Conservation (phyloP, 2,888 invertebrate genomes). For the Tinea trinotella region DNA sequence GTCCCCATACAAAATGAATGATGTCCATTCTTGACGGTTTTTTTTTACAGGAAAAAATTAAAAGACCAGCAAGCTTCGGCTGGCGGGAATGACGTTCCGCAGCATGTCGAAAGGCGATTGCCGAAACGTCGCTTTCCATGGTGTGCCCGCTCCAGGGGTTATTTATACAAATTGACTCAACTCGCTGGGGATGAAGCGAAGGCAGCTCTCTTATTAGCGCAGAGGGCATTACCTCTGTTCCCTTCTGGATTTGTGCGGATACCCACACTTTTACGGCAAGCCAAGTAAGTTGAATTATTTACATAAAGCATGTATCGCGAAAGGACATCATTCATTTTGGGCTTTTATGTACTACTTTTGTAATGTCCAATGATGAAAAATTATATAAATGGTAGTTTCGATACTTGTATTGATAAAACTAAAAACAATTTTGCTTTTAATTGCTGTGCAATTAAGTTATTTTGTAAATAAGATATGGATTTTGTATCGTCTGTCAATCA, state of each 20-base stretch:
- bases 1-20: too few species aligned
- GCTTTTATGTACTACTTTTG: too few species aligned
- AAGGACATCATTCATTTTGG: too few species aligned
- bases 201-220: constrained; percentile 68
- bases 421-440: too few species aligned
- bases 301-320: too few species aligned
- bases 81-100: neutral
- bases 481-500: too few species aligned
- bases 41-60: constrained; percentile 49
- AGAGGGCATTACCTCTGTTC: constrained; percentile 76
- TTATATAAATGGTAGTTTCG: too few species aligned
- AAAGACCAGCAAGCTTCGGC: constrained; percentile 22
- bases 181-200: constrained; percentile 28
- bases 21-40: too few species aligned
- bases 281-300: constrained; percentile 61
- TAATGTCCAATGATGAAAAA: too few species aligned
- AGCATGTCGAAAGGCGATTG: constrained; percentile 49
- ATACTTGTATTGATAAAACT: too few species aligned
- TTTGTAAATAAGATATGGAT: too few species aligned
- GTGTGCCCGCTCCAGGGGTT: constrained; percentile 53
- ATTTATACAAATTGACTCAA: constrained; percentile 30
- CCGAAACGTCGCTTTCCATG: constrained; percentile 83
- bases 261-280: constrained; percentile 65
- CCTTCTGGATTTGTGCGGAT: constrained; percentile 78
- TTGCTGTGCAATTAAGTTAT: too few species aligned